phyloP scores from a whole-genome alignment of 2,113 vertebrate genomes.

The Panurus biarmicus region DNA sequence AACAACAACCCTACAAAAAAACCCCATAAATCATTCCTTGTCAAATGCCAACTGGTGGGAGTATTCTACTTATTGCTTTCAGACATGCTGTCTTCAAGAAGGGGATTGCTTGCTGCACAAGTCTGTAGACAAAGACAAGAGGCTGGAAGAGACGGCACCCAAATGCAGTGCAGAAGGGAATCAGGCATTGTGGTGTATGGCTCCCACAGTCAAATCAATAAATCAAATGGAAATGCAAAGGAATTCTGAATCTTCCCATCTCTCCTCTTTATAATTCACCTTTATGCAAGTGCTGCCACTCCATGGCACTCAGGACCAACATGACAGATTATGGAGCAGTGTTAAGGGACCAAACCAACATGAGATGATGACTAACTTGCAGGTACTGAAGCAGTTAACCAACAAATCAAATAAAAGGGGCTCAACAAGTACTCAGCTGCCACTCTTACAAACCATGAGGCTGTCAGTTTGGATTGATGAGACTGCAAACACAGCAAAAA shows the following conservation, averaged over 20 bases:
- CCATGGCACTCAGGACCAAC: background rate
- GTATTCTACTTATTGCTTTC: background rate
- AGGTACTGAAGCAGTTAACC: background rate
- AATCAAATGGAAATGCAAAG: background rate
- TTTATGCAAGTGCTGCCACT: background rate
- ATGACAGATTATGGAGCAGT: background rate
- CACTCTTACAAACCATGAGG: background rate
- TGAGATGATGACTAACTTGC: background rate
- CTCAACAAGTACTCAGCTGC: background rate
- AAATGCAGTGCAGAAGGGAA: background rate
- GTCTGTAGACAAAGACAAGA: background rate
- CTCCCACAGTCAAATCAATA: background rate
- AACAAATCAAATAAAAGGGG: background rate
- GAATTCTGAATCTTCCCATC: background rate
- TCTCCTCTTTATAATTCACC: background rate
- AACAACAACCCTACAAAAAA: background rate
- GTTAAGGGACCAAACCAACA: background rate
- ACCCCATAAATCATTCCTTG: background rate
- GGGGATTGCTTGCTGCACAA: background rate
- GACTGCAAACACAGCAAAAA: constrained; percentile 13
- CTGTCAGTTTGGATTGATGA: constrained; percentile 1
- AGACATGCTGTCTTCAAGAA: background rate
- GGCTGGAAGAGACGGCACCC: background rate
- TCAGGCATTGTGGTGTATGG: background rate
- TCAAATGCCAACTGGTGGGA: background rate